Percentiles rank a stretch among this genome's conserved stretches.
Conservation (phyloP, 2,797 vertebrate genomes). For the Hapalemur alaotrensis region DNA sequence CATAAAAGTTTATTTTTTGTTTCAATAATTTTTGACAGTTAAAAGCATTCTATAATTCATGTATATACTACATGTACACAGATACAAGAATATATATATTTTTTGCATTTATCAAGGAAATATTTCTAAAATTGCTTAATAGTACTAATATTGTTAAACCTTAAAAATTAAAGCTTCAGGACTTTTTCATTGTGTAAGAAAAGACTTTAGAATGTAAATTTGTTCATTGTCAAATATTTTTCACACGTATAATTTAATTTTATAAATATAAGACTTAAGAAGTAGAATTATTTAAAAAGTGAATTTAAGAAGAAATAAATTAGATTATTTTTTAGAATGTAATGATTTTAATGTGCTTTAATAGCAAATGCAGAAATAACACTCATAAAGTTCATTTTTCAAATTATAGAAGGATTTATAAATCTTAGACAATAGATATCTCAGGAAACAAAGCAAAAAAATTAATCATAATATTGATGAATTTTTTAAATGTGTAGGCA, state of each 20-base stretch:
- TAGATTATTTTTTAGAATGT: conserved; percentile 5
- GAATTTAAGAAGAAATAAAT: conserved; percentile 11
- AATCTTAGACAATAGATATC: background rate
- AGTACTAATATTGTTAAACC: background rate
- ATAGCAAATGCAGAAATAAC: background rate
- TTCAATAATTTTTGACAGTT: conserved; percentile 20
- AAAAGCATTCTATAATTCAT: background rate
- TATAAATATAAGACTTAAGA: conserved; percentile 20
- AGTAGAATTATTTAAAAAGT: background rate
- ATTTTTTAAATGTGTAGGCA: background rate
- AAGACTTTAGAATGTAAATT: conserved; percentile 11
- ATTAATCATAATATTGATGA: background rate
- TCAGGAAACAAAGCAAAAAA: conserved; percentile 23
- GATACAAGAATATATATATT: background rate
- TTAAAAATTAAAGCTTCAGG: background rate
- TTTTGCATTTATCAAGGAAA: background rate
- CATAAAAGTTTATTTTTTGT: background rate
- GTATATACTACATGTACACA: background rate
- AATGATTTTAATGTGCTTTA: background rate
- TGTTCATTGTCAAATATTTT: conserved; percentile 5
- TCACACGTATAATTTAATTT: background rate
- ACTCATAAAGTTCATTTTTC: conserved; percentile 44
- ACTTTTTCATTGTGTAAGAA: background rate
- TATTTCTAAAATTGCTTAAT: conserved; percentile 35
- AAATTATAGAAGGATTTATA: conserved; percentile 8